Evolutionary conservation across 2,113 vertebrate genomes (phyloP), one percentile per base, ranked within the genome.

Genomic region (Rhizomys pruinosus): DNA sequence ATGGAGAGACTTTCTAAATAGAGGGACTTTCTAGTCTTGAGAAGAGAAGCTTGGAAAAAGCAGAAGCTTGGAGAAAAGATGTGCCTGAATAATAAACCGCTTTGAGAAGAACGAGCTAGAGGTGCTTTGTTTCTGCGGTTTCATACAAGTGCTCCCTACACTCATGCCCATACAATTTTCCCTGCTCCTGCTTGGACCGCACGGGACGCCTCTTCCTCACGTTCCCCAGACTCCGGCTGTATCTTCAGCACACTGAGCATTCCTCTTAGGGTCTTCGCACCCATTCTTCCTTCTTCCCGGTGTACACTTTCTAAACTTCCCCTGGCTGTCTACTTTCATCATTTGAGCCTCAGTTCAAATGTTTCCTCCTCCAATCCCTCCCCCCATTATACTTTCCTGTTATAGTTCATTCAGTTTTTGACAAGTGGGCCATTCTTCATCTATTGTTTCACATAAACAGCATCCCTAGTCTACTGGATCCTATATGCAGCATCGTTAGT

Each of bases 141-240:
- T n/a, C n/a, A n/a, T n/a, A n/a, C n/a, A n/a, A n/a, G n/a, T n/a
- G n/a, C n/a, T n/a, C n/a, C n/a, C n/a, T n/a, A n/a, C n/a, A n/a
- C n/a, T n/a, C n/a, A n/a, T n/a, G n/a, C 32, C 19, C 77, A 17
- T 2, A 0, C 1, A 44, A 23, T 69, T 57, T 25, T 12, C 42
- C 61, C 44, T n/a, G 1, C 47, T 29, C 7, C 52, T 64, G 42
- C 32, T 52, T 25, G 57, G 13, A 32, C n/a, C 42, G 22, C 1
- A 0, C 11, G 23, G 88, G 15, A 9, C 16, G 16, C 7, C 12
- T 55, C 59, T 22, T 8, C 22, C 47, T 42, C 37, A 69, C 17
- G 17, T 11, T 20, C 6, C 42, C 61, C 68, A 10, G 29, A 47
- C 47, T 74, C 69, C 55, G 19, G 37, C 17, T 47, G 34, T 76